These are phyloP conservation scores for Chaetodon auriga DNA, from an alignment of 2,113 vertebrate species.

Conservation along the genomic window DNA sequence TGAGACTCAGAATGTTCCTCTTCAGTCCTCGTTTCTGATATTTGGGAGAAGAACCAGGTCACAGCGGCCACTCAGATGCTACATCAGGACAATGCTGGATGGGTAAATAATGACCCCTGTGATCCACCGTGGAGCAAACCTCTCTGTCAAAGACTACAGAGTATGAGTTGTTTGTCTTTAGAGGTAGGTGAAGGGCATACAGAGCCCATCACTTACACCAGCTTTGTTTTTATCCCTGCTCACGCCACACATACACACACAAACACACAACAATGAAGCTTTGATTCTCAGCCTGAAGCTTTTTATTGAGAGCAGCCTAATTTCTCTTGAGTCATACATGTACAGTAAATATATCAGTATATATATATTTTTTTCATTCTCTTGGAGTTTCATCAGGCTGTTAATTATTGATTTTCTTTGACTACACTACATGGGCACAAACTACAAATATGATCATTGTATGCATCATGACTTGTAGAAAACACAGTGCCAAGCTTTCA, in stretches of 20 bases:
- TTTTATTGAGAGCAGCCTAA: neutral
- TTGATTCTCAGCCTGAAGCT: neutral
- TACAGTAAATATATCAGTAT: too few species aligned
- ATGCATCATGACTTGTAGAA: neutral
- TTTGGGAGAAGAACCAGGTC: slow-evolving; percentile 17
- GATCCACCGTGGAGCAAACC: slow-evolving; percentile 25
- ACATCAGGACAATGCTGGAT: slow-evolving; percentile 10
- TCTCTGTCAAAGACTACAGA: slow-evolving; percentile 46
- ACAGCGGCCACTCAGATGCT: neutral
- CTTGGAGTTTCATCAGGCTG: neutral
- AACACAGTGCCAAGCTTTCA: neutral
- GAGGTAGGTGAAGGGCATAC: slow-evolving; percentile 56
- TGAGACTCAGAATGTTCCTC: slow-evolving; percentile 25
- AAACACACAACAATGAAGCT: neutral
- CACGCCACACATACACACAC: neutral
- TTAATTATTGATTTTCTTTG: neutral
- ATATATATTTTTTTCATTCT: neutral
- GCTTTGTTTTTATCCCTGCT: slow-evolving; percentile 16
- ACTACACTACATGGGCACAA: neutral
- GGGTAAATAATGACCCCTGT: slow-evolving; percentile 47
- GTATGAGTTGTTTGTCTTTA: slow-evolving; percentile 55
- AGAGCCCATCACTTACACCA: slow-evolving; percentile 53
- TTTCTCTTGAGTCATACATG: neutral
- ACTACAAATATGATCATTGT: neutral
- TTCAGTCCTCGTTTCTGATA: slow-evolving; percentile 31